Base-by-base conservation (phyloP, 1,140 invertebrate species). In the Euglossa dilemma region DNA sequence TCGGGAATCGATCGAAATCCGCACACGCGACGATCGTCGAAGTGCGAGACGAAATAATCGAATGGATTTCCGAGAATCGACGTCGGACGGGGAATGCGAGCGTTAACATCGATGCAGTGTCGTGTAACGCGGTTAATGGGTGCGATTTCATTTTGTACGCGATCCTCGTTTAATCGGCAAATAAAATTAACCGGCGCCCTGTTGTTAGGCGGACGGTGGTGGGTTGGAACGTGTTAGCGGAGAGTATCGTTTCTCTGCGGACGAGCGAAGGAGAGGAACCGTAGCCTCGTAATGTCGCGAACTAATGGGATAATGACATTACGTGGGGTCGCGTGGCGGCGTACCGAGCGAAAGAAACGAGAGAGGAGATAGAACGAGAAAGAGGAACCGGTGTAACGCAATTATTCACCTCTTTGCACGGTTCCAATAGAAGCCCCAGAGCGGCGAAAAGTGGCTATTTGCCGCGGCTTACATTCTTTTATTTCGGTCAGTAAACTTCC, bases 221-320 rank as follows among this genome's bases (percentile, higher is more conserved):
- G n/a, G 36, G 6, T 7, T 52, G 70, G 61, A 75, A 66, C 59
- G 56, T 67, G 78, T 61, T 61, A 67, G 63, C 56, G 20, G n/a
- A 20, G 59, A 43, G 11, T 77, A 59, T 61, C 64, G 69, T 63
- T 59, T 66, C 47, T 86, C 80, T 83, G 45, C 36, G 11, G 16
- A 50, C 45, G 25, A 43, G 23, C 7, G 28, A 86, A 77, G 61
- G 12, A 47, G 75, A 87, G 71, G 50, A 75, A 43, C 56, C 76
- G 69, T 72, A 66, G 80, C 61, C 69, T 59, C 54, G 70, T 63
- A 80, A 87, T 81, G 86, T 80, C 87, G 86, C 77, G 61, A 67
- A 77, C 85, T 91, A 91, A 92, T 91, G 84, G 88, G 88, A 91
- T 92, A 92, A 92, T 90, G 85, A 91, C 81, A 87, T 91, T 92